phyloP scores from a whole-genome alignment of 2,888 invertebrate species.

The Tipula vernalis region DNA sequence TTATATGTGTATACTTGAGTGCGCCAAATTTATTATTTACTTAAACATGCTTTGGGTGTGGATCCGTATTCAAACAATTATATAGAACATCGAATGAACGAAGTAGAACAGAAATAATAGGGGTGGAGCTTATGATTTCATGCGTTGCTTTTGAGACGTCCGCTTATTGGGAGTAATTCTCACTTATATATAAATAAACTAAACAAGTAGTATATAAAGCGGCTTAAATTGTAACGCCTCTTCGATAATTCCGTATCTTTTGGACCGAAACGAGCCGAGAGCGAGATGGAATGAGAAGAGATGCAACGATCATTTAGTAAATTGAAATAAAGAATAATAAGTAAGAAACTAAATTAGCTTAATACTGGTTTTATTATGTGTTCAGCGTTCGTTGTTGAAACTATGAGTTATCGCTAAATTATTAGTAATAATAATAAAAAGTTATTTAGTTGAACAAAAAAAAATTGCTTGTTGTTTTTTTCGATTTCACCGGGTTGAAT shows the following conservation, averaged over 20 bases:
- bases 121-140: not conserved
- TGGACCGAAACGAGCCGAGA: not conserved
- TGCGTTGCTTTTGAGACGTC: not conserved
- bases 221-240: not conserved
- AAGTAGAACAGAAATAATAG: not conserved
- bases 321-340: not conserved
- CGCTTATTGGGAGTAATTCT: not conserved
- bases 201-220: not conserved
- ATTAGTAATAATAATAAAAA: not conserved
- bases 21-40: not conserved
- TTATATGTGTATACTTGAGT: not conserved
- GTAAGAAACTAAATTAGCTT: constrained; percentile 7
- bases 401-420: constrained; percentile 4
- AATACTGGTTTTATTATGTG: constrained; percentile 17
- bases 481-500: not conserved
- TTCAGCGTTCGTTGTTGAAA: constrained; percentile 16
- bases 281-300: not conserved
- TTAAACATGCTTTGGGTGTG: not conserved
- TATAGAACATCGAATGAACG: not conserved
- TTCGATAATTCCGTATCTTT: not conserved
- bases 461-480: not conserved
- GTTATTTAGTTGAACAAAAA: not conserved
- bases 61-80: not conserved
- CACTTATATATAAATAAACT: not conserved
- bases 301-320: not conserved